Percentiles rank a stretch among this genome's conserved stretches.
Evolutionary conservation across 2,113 vertebrate genomes (phyloP).

Genomic region (Tachycineta bicolor): DNA sequence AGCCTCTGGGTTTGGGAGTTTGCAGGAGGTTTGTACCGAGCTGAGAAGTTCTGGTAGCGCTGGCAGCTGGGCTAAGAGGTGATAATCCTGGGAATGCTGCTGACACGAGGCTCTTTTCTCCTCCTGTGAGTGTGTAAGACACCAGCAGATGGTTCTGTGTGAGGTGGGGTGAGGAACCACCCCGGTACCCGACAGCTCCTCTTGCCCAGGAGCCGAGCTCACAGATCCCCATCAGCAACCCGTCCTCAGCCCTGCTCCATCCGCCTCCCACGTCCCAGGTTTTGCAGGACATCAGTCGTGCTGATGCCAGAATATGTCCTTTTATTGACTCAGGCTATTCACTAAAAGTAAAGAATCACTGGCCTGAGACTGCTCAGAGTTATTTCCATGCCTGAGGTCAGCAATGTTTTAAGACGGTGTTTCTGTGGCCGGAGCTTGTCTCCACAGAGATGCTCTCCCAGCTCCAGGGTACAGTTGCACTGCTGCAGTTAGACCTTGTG

Average conservation of each 20-base stretch:
- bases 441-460: not conserved
- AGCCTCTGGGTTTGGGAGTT: not conserved
- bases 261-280: not conserved
- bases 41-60: not conserved
- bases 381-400: not conserved
- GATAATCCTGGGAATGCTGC: not conserved
- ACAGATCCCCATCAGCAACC: not conserved
- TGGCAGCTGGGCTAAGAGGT: not conserved
- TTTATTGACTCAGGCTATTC: not conserved
- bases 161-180: not conserved
- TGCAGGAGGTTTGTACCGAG: not conserved
- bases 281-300: not conserved
- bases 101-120: not conserved
- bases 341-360: not conserved
- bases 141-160: not conserved
- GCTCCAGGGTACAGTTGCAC: not conserved
- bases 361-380: not conserved
- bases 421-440: not conserved
- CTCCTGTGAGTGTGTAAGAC: fast-evolving
- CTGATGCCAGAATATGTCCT: not conserved
- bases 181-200: fast-evolving
- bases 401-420: not conserved
- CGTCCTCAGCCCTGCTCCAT: not conserved
- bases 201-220: not conserved
- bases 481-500: not conserved